A percentile compares a stretch with the other conserved stretches of the same genome.
phyloP scores from a whole-genome alignment of 2,113 vertebrate species.

The Megaceryle torquata region DNA sequence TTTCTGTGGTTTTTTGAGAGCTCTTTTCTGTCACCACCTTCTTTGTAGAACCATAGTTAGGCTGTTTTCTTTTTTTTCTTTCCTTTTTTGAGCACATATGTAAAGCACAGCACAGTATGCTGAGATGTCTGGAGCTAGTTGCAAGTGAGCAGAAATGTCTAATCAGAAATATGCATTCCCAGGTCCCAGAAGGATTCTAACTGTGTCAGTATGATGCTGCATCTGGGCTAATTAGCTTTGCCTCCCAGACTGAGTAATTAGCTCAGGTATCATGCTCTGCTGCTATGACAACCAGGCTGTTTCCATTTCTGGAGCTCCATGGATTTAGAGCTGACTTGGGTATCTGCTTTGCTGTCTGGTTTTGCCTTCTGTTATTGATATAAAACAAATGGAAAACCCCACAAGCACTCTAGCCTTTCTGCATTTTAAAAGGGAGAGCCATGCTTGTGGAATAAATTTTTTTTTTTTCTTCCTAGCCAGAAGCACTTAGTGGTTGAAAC shows the following conservation, averaged over 20 bases:
- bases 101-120: not conserved
- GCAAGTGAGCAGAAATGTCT: not conserved
- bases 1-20: not conserved
- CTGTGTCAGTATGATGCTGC: constrained; percentile 42
- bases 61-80: not conserved
- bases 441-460: not conserved
- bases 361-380: constrained; percentile 40
- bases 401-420: not conserved
- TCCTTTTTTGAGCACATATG: not conserved
- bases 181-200: constrained; percentile 37
- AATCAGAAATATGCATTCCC: not conserved
- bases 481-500: constrained; percentile 22
- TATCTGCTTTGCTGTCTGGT: not conserved
- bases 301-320: constrained; percentile 14
- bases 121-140: not conserved
- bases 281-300: constrained; percentile 57
- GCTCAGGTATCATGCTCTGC: constrained; percentile 48
- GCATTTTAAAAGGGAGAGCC: not conserved
- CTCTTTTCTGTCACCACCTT: not conserved
- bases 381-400: constrained; percentile 18
- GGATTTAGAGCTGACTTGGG: not conserved
- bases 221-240: constrained; percentile 52
- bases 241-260: constrained; percentile 53
- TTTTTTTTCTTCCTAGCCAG: not conserved
- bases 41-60: not conserved